phyloP scores from a whole-genome alignment of 2,888 invertebrate species.

The Coecobrya sp. region DNA sequence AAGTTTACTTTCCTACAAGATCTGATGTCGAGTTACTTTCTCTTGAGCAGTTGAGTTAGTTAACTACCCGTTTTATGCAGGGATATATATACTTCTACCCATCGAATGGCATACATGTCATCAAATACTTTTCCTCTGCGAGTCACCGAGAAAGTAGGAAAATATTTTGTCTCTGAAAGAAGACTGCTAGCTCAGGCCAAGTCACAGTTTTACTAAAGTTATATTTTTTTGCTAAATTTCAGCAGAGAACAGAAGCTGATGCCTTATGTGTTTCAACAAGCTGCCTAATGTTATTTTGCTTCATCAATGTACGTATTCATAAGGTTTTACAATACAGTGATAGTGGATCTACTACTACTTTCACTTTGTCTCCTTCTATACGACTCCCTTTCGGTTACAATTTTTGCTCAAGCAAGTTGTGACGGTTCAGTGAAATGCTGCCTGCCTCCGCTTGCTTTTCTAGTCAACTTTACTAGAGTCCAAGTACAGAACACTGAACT shows the following conservation, averaged over 20 bases:
- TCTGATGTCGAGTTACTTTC: neutral
- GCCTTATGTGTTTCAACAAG: neutral
- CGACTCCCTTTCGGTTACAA: neutral
- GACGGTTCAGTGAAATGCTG: slow-evolving; percentile 4
- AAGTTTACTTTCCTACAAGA: neutral
- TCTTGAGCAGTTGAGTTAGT: neutral
- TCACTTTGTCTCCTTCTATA: neutral
- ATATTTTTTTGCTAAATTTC: neutral
- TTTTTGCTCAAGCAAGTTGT: neutral
- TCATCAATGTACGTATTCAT: neutral
- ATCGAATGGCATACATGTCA: neutral
- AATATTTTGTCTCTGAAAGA: neutral
- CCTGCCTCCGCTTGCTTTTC: neutral
- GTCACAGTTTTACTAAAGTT: neutral
- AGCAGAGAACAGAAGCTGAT: neutral
- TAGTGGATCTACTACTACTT: neutral
- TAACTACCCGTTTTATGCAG: neutral
- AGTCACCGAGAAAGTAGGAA: neutral
- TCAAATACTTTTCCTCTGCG: neutral
- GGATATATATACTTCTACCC: neutral
- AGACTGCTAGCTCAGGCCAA: neutral
- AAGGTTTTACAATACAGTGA: neutral
- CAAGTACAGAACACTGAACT: neutral
- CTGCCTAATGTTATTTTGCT: neutral
- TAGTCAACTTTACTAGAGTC: neutral